A percentile compares a stretch with the other conserved stretches of the same genome.
phyloP scores from a whole-genome alignment of 2,113 vertebrate species.

The Sprattus sprattus region DNA sequence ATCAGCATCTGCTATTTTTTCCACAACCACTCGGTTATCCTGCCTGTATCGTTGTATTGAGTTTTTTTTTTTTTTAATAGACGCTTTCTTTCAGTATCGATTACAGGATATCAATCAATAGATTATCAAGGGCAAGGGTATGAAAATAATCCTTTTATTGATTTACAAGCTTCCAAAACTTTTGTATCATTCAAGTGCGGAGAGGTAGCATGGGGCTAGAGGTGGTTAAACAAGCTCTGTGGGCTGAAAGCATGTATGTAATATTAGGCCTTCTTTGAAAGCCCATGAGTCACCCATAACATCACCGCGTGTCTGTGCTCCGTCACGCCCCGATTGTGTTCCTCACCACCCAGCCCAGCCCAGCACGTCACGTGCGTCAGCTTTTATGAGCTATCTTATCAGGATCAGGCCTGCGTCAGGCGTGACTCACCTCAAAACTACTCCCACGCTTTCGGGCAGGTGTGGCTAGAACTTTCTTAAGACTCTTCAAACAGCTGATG shows the following conservation, averaged over 20 bases:
- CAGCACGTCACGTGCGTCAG: not conserved
- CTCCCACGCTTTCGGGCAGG: not conserved
- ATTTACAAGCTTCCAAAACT: too few species aligned
- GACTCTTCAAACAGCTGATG: not conserved
- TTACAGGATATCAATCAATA: not conserved
- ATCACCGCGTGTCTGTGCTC: not conserved
- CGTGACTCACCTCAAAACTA: conserved; percentile 1
- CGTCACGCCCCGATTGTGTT: not conserved
- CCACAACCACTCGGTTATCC: not conserved
- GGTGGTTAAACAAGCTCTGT: too few species aligned
- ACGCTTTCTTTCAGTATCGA: not conserved
- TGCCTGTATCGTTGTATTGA: not conserved
- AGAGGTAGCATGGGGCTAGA: too few species aligned
- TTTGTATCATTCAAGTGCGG: too few species aligned
- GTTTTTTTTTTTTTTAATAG: not conserved
- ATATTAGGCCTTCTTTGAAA: not conserved
- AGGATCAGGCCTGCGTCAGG: not conserved
- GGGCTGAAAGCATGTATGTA: not conserved
- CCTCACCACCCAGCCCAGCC: not conserved
- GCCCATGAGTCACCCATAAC: not conserved
- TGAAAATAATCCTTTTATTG: not conserved
- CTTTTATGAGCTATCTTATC: not conserved
- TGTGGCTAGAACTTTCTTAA: not conserved
- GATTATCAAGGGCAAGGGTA: not conserved
- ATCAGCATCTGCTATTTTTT: not conserved